Conservation (phyloP, 2,888 invertebrate genomes). For the Nebria brevicollis region DNA sequence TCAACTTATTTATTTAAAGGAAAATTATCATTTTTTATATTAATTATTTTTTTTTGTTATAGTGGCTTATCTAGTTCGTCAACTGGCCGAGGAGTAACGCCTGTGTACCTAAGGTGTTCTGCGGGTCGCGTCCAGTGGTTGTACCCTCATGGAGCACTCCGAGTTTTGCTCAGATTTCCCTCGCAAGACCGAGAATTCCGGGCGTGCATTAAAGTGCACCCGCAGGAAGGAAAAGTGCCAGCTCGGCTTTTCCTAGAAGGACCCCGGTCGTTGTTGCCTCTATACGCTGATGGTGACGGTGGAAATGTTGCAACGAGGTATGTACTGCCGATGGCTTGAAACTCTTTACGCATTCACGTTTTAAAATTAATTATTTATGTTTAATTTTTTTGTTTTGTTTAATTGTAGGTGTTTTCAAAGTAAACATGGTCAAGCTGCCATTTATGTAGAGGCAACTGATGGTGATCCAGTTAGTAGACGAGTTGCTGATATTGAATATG, state of each 20-base stretch:
- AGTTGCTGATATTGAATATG: constrained; percentile 74
- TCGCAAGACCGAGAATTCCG: constrained; percentile 72
- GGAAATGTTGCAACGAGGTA: constrained; percentile 55
- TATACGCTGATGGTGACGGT: constrained; percentile 69
- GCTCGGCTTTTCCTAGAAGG: constrained; percentile 75
- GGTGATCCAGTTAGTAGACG: constrained; percentile 66
- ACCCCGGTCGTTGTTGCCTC: constrained; percentile 68
- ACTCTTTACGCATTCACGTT: neutral
- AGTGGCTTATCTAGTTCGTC: constrained; percentile 68
- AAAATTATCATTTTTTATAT: constrained; percentile 52
- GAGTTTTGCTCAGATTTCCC: constrained; percentile 71
- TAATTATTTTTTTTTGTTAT: constrained; percentile 58
- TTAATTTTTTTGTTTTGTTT: constrained; percentile 30
- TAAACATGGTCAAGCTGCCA: constrained; percentile 70
- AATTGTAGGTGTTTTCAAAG: constrained; percentile 71
- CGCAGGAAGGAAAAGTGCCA: constrained; percentile 54
- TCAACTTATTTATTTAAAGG: too few species aligned
- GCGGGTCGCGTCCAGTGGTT: constrained; percentile 79
- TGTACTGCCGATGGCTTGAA: neutral
- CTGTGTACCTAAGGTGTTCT: constrained; percentile 79
- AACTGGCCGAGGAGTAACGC: constrained; percentile 73
- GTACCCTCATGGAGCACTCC: constrained; percentile 78
- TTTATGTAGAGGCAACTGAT: constrained; percentile 71
- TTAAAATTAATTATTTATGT: neutral
- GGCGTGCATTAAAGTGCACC: constrained; percentile 72